Evolutionary conservation across 2,113 vertebrate genomes (phyloP), one percentile per base, ranked within the genome.

Genomic region (Xyliphius kryptos): DNA sequence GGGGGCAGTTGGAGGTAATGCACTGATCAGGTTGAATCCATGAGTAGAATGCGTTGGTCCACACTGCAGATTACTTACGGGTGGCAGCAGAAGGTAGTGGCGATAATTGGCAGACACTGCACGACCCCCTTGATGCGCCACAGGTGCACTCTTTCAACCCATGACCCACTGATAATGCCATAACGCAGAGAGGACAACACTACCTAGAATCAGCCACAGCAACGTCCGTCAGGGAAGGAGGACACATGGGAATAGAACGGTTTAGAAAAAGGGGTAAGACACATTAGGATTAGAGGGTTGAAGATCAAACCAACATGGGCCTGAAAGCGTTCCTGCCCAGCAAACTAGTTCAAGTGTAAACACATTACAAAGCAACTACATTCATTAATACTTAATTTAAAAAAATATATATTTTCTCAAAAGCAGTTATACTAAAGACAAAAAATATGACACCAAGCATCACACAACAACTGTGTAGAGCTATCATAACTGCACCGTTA

Each of bases 41-140:
- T 69, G 54, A 56, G 48, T 46, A 21, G 49, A 9, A 46, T 8
- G 56, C 61, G 26, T 48, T 57, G 17, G 26, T 65, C 66, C 58
- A 55, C n/a, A 43, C 41, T 26, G 1, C 67, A 66, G 77, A 78
- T 77, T 89, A 89, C 88, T 89, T 88, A 88, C 88, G 88, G 88
- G 83, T 89, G 88, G 84, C 88, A 89, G 86, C 86, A 88, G 88
- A 89, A 89, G 85, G 87, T 88, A 76, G 86, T 89, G 80, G 86
- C 88, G 77, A 89, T 86, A 79, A 89, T 88, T 73, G 83, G 82
- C 65, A 87, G 87, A 81, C 87, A 88, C 82, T 88, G 87, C 81
- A 89, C 82, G 80, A 86, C 80, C 71, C 87, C 82, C 74, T 76
- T 84, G 66, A 83, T 58, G 68, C 87, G 81, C 87, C 87, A 89